Base-by-base conservation (phyloP, 2,888 invertebrate genomes). In the Acheta domesticus region DNA sequence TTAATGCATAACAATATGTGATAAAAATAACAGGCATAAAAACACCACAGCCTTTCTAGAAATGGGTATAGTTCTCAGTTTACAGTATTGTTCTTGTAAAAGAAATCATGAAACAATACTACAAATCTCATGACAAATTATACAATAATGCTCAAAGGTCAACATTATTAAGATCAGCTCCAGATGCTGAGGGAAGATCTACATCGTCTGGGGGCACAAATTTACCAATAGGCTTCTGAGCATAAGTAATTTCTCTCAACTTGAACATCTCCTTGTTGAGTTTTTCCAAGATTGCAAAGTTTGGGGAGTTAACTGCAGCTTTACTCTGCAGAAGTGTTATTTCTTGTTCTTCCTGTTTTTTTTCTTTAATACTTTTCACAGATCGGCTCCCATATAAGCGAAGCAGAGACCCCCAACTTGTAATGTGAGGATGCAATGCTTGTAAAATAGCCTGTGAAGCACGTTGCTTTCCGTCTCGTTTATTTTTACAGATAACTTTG, bases 381-480 rank as follows among this genome's bases (percentile, higher is more conserved):
- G 96, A 96, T 74, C 94, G 92, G 84, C 95, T 96, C 79, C 97
- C 98, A 87, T 99, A 99, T 50, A 99, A 90, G 0, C 98, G 92
- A 14, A 99, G 88, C 76, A 99, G 89, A 0, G 98, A 96, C 79
- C 98, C 98, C 97, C 98, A 98, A 2, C 94, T 96, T 48, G 91
- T 92, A 79, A 99, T 94, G 86, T 98, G 96, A 0, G 99, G 98
- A 89, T 99, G 99, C 49, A 99, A 89, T 78, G 93, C 91, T 92
- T 96, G 87, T 76, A 99, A 88, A 83, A 99, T 96, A 12, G 94
- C 93, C 87, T 99, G 99, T 8, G 98, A 95, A 21, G 99, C 99
- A 83, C 94, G 89, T 86, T 99, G 99, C 86, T 98, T 98, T 11
- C 98, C 99, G 82, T 96, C 96, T 84, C 96, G 92, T 87, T 99